Base-by-base conservation (phyloP, 2,888 invertebrate species). In the Blomia tropicalis region DNA sequence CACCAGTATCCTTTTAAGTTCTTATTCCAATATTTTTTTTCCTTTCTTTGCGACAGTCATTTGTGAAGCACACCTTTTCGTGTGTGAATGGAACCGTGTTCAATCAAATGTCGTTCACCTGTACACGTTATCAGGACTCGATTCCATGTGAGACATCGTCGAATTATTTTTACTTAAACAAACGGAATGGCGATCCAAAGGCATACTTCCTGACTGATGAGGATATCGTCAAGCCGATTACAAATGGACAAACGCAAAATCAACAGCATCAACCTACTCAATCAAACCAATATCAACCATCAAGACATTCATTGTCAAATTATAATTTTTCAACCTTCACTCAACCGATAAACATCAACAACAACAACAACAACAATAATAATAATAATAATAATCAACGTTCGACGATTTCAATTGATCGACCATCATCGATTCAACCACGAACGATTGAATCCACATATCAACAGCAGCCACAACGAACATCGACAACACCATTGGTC, bases 61-160 rank as follows among this genome's bases (percentile, higher is more conserved):
- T 56, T 31, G 56, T 56, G 29, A 56, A 56, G 29, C 56, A 62
- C 43, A 62, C 36, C 19, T 62, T 62, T 25, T 58, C 54, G 41
- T 63, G 63, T 31, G 63, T 64, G 7, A 63, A 63, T 29, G 63
- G 63, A 19, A 63, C 63, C 23, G 36, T 63, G 14, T 63, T 63
- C 60, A 62, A 63, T 36, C 63, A 63, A 27, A 31, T 47, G 27
- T 59, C 60, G 23, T 43, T 63, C 31, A 63, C 63, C 11, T 63
- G 63, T 41, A 27, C 60, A n/a, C 32, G 43, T 43, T 22, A 19
- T 17, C 29, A 62, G 7, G 60, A 62, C 1, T 44, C 63, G 19
- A 51, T 62, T 30, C 63, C 63, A 22, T 63, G 63, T 61, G 41
- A 60, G 19, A 11, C 19, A 41, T 58, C 63, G 22, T 25, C 44